These are phyloP conservation scores for Psix sp. DNA, from an alignment of 1,140 invertebrate species.

Conservation along the genomic window DNA sequence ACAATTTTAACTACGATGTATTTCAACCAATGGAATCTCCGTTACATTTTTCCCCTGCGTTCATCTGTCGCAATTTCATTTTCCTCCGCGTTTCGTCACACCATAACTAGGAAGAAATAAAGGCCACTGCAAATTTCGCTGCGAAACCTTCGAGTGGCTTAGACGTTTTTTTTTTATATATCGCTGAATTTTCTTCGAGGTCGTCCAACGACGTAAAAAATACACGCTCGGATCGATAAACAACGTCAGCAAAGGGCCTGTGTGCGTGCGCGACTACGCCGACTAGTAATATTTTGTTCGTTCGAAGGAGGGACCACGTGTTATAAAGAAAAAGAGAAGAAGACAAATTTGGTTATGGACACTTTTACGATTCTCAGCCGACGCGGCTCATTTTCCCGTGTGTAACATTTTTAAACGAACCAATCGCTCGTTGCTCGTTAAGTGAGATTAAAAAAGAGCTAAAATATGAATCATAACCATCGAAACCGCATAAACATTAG, in stretches of 20 bases:
- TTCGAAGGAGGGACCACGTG: slow-evolving; percentile 18
- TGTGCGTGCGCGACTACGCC: slow-evolving; percentile 40
- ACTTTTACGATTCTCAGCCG: slow-evolving; percentile 61
- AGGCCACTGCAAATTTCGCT: too few species aligned
- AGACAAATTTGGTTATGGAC: slow-evolving; percentile 64
- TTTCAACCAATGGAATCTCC: slow-evolving; percentile 3
- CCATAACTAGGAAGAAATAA: too few species aligned
- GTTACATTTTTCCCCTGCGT: slow-evolving; percentile 3
- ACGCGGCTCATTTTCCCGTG: slow-evolving; percentile 39
- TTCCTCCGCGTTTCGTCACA: too few species aligned
- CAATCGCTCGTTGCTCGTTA: too few species aligned
- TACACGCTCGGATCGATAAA: slow-evolving; percentile 58
- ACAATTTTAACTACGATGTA: slow-evolving; percentile 7
- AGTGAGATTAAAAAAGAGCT: too few species aligned
- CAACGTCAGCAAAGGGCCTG: slow-evolving; percentile 19
- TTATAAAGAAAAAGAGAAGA: slow-evolving; percentile 43
- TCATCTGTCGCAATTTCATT: not conserved
- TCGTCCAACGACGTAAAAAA: slow-evolving; percentile 52
- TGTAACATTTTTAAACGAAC: too few species aligned
- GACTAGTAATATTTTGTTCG: slow-evolving; percentile 35
- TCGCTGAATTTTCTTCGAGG: slow-evolving; percentile 33
- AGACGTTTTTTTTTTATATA: too few species aligned
- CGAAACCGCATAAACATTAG: too few species aligned
- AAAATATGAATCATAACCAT: too few species aligned
- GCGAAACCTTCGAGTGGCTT: not conserved